Percentiles rank a stretch among this genome's conserved stretches.
Evolutionary conservation across 2,888 invertebrate genomes (phyloP).

Genomic region (Tenthredo notha): DNA sequence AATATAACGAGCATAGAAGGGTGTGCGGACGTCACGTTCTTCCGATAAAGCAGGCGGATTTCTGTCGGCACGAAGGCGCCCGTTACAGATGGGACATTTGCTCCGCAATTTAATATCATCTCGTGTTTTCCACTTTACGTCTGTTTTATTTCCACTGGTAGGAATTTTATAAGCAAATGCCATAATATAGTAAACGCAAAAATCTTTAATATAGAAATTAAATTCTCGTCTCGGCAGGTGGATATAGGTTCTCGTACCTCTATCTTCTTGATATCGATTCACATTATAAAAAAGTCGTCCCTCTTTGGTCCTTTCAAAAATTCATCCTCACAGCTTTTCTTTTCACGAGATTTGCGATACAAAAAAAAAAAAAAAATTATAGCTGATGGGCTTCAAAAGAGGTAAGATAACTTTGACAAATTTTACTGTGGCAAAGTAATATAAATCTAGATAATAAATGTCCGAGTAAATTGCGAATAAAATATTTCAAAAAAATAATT

Average conservation of each 20-base stretch:
- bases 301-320: background rate
- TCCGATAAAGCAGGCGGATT: constrained; percentile 53
- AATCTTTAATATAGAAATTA: constrained; percentile 3
- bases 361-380: background rate
- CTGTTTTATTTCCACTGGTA: constrained; percentile 57
- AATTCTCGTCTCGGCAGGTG: background rate
- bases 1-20: constrained; percentile 53
- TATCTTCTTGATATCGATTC: background rate
- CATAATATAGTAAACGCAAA: background rate
- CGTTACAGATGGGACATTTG: constrained; percentile 54
- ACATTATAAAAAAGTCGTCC: background rate
- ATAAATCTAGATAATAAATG: background rate
- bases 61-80: constrained; percentile 44
- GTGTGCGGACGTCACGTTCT: constrained; percentile 56
- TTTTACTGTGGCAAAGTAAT: background rate
- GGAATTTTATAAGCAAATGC: constrained; percentile 57
- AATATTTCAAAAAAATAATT: background rate
- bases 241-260: background rate
- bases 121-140: constrained; percentile 57
- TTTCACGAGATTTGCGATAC: background rate
- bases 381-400: background rate
- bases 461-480: background rate
- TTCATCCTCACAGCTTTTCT: background rate
- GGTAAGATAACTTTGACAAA: background rate
- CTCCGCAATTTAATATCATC: constrained; percentile 59